Evolutionary conservation across 2,888 invertebrate species (phyloP).

Genomic region (Stegana nigrithorax): DNA sequence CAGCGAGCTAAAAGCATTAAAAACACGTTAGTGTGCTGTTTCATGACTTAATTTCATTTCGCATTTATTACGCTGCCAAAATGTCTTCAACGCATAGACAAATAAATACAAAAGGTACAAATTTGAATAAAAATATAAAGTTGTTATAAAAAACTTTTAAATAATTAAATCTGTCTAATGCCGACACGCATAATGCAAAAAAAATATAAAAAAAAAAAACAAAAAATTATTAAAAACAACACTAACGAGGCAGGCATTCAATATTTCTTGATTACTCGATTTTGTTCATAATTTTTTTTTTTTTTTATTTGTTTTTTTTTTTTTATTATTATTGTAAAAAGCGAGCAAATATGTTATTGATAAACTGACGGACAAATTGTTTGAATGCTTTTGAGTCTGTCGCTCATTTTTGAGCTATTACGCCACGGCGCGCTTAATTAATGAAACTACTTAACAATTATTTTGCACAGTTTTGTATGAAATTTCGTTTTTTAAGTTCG

Average conservation of each 20-base stretch:
- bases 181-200: conserved; percentile 17
- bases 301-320: neutral
- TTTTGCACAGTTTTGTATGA: too few species aligned
- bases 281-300: neutral
- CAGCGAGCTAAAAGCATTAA: neutral
- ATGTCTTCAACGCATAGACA: too few species aligned
- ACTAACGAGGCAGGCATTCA: conserved; percentile 6
- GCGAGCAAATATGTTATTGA: conserved; percentile 2
- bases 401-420: too few species aligned
- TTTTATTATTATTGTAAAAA: too few species aligned
- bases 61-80: too few species aligned
- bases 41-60: too few species aligned
- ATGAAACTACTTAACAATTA: neutral
- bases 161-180: conserved; percentile 13
- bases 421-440: too few species aligned
- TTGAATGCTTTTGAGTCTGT: neutral
- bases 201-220: neutral
- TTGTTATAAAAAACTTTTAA: neutral
- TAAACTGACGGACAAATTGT: neutral
- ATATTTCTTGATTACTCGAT: too few species aligned
- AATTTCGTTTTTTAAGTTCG: too few species aligned
- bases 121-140: too few species aligned
- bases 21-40: neutral
- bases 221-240: neutral
- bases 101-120: too few species aligned